These are phyloP conservation scores for Drosophila macrospina DNA, from an alignment of 2,888 invertebrate species.

Conservation along the genomic window DNA sequence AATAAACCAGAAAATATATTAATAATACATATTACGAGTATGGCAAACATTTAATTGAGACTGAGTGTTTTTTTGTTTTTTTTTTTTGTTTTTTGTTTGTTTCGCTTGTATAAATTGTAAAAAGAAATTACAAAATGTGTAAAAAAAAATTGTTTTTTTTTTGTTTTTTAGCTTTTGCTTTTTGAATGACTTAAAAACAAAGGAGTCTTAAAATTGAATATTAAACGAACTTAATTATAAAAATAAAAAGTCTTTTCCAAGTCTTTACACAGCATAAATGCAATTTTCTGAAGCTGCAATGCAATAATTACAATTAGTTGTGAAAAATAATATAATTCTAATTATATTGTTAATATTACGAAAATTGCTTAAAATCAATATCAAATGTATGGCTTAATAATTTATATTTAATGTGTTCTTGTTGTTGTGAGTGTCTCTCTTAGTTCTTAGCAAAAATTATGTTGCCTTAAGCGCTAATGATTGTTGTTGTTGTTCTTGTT, in stretches of 20 bases:
- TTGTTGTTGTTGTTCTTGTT: conserved; percentile 45
- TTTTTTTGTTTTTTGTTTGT: too few species aligned
- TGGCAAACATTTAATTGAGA: conserved; percentile 55
- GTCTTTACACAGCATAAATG: conserved; percentile 55
- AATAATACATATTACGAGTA: conserved; percentile 34
- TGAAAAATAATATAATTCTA: conserved; percentile 3
- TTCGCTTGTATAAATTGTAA: conserved; percentile 12
- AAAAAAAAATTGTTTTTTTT: conserved; percentile 18
- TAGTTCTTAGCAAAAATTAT: too few species aligned
- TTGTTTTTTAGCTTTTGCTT: too few species aligned
- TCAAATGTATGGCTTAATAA: conserved; percentile 5
- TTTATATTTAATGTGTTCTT: neutral
- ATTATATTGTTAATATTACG: neutral
- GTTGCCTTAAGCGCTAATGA: conserved; percentile 54
- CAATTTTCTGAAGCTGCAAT: conserved; percentile 15
- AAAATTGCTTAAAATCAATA: conserved; percentile 35
- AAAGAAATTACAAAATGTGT: conserved; percentile 19
- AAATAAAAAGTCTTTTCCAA: conserved; percentile 47
- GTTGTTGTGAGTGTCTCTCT: neutral
- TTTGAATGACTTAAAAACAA: conserved; percentile 12
- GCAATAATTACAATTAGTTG: conserved; percentile 1
- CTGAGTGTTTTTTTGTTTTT: conserved; percentile 10
- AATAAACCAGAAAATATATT: neutral
- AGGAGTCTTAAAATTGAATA: conserved; percentile 33
- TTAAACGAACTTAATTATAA: conserved; percentile 36